phyloP scores from a whole-genome alignment of 2,888 invertebrate species.

The Pseudoips prasinana region DNA sequence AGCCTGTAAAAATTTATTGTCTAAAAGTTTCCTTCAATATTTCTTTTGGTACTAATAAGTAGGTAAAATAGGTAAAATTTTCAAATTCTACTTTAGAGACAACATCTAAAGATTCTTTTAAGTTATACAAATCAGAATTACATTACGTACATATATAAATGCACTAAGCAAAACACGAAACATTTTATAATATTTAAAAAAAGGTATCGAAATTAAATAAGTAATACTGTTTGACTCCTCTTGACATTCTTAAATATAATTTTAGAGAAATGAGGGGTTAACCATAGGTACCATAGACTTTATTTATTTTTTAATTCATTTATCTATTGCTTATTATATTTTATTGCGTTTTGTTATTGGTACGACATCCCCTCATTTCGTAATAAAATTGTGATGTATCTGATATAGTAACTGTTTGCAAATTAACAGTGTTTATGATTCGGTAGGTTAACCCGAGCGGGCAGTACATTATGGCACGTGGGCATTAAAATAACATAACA shows the following conservation, averaged over 20 bases:
- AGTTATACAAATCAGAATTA: conserved; percentile 32
- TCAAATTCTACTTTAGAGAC: conserved; percentile 43
- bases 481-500: conserved; percentile 59
- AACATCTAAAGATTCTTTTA: conserved; percentile 40
- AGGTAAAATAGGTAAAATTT: conserved; percentile 45
- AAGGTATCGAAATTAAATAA: conserved; percentile 71
- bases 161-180: conserved; percentile 49
- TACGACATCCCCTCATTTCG: conserved; percentile 22
- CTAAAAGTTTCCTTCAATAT: conserved; percentile 71
- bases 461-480: conserved; percentile 71
- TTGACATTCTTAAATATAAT: conserved; percentile 46
- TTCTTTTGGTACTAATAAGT: conserved; percentile 51
- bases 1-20: conserved; percentile 79
- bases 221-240: conserved; percentile 77
- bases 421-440: conserved; percentile 40
- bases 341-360: conserved; percentile 1
- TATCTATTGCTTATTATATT: conserved; percentile 1
- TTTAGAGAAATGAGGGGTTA: conserved; percentile 39
- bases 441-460: conserved; percentile 59
- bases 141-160: conserved; percentile 45
- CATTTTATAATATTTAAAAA: conserved; percentile 42
- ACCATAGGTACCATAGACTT: conserved; percentile 5
- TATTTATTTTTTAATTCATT: not conserved
- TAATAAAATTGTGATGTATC: conserved; percentile 24
- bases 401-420: conserved; percentile 32